Evolutionary conservation across 2,113 vertebrate genomes (phyloP), one percentile per base, ranked within the genome.

Genomic region (Hemiscyllium ocellatum): DNA sequence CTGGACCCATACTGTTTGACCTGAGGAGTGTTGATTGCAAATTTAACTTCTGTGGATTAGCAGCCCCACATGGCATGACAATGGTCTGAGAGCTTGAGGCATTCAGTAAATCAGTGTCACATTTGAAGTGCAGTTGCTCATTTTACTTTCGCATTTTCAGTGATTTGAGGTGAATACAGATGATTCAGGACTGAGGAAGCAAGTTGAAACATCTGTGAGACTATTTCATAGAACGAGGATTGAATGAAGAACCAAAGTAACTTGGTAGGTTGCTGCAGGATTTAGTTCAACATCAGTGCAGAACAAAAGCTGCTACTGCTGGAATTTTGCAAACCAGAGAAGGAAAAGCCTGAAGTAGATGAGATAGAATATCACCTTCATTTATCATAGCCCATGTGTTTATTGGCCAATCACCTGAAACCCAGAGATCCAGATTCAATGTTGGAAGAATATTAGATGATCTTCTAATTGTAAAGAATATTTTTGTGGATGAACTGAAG

Each of bases 401-500:
- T 50, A 26, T 95, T 95, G 94, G 66, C 94, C 47, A 24, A 33
- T 50, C 26, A 2, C 69, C 94, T 50, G 94, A 90, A 61, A 90
- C 52, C 56, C 52, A 83, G 80, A 83, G 80, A 19, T 83, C 37
- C 37, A 19, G 52, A 95, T 24, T 24, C 94, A 94, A 66, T 47
- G 42, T 37, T 72, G 42, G 26, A 95, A 69, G 24, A 95, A 72
- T 72, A 72, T 95, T 70, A 72, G 47, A 72, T 95, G 22, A 72
- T 47, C 68, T 47, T 93, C 33, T 95, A 95, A 72, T 95, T 95
- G 68, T 72, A 26, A 95, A 95, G 72, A 72, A 52, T 70, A 72
- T 69, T 69, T 94, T 69, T 95, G 24, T 52, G 42, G 69, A 37
- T 95, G 66, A 95, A 72, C 68, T 70, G 93, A 72, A 95, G 22